A percentile compares a stretch with the other conserved stretches of the same genome.
Evolutionary conservation across 2,797 vertebrate species (phyloP).

Genomic region (Pygocentrus nattereri): DNA sequence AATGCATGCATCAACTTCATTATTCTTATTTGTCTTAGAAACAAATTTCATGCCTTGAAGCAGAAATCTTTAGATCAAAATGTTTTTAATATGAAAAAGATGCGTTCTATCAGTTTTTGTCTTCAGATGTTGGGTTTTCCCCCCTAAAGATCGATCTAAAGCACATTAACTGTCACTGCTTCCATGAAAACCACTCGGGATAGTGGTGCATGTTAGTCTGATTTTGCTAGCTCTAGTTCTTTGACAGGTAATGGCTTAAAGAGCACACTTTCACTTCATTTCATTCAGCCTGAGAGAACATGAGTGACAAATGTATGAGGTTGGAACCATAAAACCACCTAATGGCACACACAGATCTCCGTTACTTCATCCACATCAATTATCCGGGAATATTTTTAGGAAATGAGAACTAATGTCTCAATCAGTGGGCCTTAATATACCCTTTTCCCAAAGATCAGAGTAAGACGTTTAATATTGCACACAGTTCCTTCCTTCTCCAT

Average conservation of each 20-base stretch:
- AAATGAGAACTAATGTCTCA: conserved; percentile 67
- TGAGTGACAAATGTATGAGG: conserved; percentile 52
- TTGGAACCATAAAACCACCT: conserved; percentile 43
- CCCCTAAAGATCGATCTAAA: not conserved
- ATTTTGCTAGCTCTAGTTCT: not conserved
- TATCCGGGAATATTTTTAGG: conserved; percentile 61
- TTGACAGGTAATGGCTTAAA: conserved; percentile 45
- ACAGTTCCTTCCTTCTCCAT: conserved; percentile 35
- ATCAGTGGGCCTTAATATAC: conserved; percentile 52
- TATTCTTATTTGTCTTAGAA: too few relatives aligned
- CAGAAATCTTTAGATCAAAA: not conserved
- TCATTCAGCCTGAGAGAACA: conserved; percentile 21
- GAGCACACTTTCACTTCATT: not conserved
- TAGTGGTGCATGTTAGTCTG: not conserved
- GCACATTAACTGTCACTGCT: not conserved
- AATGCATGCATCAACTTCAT: too few relatives aligned
- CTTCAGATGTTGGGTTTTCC: not conserved
- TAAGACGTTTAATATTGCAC: conserved; percentile 53
- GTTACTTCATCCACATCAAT: conserved; percentile 51
- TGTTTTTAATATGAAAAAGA: too few relatives aligned
- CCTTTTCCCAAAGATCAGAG: conserved; percentile 62
- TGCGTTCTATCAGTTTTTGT: not conserved
- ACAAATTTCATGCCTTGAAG: not conserved
- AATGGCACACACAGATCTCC: conserved; percentile 55
- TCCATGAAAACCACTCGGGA: not conserved